phyloP scores from a whole-genome alignment of 2,113 vertebrate species.

The Prunella himalayana region DNA sequence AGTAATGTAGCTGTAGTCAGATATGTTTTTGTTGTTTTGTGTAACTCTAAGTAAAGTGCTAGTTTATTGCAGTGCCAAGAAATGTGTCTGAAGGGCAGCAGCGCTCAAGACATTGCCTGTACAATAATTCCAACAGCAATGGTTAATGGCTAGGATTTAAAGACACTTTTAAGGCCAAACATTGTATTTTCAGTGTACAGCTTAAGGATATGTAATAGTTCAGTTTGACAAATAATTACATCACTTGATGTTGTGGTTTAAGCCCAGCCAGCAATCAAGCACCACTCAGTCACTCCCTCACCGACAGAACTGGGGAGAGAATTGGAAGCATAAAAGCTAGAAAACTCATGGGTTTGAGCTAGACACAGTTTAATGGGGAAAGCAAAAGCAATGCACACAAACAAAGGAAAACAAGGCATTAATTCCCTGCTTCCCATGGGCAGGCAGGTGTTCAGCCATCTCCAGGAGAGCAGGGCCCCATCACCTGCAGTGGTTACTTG shows the following conservation, averaged over 20 bases:
- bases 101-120: neutral
- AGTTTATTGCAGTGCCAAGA: neutral
- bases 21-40: neutral
- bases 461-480: neutral
- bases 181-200: neutral
- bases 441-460: neutral
- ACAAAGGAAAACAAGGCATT: neutral
- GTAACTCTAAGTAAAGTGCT: neutral
- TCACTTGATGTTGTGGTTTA: neutral
- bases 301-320: neutral
- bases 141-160: neutral
- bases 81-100: neutral
- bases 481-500: accelerated
- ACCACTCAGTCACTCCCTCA: neutral
- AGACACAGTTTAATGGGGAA: neutral
- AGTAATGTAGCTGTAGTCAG: neutral
- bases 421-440: neutral
- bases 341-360: neutral
- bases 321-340: neutral
- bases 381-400: neutral
- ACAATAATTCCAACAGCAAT: neutral
- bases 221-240: neutral
- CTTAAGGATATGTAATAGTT: neutral
- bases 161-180: neutral
- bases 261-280: neutral